These are phyloP conservation scores for Cheilosia variabilis DNA, from an alignment of 2,888 invertebrate species.

Conservation along the genomic window DNA sequence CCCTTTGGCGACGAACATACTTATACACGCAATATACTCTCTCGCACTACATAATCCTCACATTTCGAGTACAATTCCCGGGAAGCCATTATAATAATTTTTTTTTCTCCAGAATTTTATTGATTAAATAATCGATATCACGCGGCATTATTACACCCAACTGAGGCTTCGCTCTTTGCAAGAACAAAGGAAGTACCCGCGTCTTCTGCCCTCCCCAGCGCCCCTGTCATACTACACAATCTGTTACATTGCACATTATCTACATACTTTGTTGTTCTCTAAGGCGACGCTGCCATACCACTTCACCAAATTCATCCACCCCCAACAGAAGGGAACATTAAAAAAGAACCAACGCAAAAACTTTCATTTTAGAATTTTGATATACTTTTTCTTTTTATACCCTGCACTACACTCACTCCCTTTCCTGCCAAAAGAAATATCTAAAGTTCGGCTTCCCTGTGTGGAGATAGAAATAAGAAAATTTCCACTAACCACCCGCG, in stretches of 20 bases:
- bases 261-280: constrained; percentile 57
- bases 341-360: constrained; percentile 50
- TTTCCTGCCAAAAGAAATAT: constrained; percentile 52
- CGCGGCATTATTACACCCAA: constrained; percentile 62
- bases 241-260: constrained; percentile 74
- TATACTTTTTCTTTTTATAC: constrained; percentile 16
- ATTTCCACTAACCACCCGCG: constrained; percentile 60
- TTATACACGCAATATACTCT: constrained; percentile 35
- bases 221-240: constrained; percentile 48
- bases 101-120: constrained; percentile 56
- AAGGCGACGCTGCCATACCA: constrained; percentile 29
- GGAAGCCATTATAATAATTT: constrained; percentile 66
- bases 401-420: constrained; percentile 44
- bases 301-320: background rate
- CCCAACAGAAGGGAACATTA: constrained; percentile 41
- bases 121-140: constrained; percentile 74
- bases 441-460: constrained; percentile 59
- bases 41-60: constrained; percentile 47
- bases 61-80: constrained; percentile 58
- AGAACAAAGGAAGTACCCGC: constrained; percentile 53
- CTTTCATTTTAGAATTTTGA: constrained; percentile 73
- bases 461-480: constrained; percentile 34
- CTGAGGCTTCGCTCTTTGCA: constrained; percentile 24
- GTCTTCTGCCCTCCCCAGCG: constrained; percentile 3
- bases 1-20: constrained; percentile 3